These are phyloP conservation scores for Diplazon laetatorius DNA, from an alignment of 2,888 invertebrate genomes.

Conservation along the genomic window DNA sequence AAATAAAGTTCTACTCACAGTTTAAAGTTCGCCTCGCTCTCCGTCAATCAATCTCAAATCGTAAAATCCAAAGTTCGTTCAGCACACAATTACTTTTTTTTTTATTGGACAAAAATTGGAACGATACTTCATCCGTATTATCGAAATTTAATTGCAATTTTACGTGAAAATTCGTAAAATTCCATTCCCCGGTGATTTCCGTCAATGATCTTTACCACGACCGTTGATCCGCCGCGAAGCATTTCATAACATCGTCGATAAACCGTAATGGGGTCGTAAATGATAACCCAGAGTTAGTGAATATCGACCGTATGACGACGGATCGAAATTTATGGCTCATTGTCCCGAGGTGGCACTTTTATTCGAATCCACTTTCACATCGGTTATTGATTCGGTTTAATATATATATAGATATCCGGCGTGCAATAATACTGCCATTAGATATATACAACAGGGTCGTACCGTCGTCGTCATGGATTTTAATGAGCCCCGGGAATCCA, in stretches of 20 bases:
- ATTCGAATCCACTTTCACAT: constrained; percentile 43
- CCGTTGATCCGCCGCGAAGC: not conserved
- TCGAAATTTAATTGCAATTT: too few relatives aligned
- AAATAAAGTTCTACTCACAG: too few relatives aligned
- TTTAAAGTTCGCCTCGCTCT: too few relatives aligned
- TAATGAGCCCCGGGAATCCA: constrained; percentile 55
- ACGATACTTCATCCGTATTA: too few relatives aligned
- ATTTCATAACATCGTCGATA: not conserved
- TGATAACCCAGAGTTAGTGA: not conserved
- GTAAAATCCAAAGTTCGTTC: too few relatives aligned
- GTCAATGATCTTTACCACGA: not conserved
- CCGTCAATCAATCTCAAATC: too few relatives aligned
- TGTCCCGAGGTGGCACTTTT: constrained; percentile 10
- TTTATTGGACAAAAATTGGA: too few relatives aligned
- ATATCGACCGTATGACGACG: constrained; percentile 10
- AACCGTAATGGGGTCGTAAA: constrained; percentile 1
- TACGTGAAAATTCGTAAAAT: too few relatives aligned
- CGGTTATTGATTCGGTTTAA: constrained; percentile 30
- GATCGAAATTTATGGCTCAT: constrained; percentile 19
- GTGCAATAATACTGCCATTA: constrained; percentile 42
- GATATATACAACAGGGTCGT: constrained; percentile 32
- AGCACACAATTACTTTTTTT: too few relatives aligned
- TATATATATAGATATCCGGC: constrained; percentile 14
- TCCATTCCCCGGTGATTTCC: not conserved
- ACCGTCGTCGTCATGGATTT: constrained; percentile 45